These are phyloP conservation scores for Danaus chrysippus DNA, from an alignment of 2,888 invertebrate species.

Conservation along the genomic window DNA sequence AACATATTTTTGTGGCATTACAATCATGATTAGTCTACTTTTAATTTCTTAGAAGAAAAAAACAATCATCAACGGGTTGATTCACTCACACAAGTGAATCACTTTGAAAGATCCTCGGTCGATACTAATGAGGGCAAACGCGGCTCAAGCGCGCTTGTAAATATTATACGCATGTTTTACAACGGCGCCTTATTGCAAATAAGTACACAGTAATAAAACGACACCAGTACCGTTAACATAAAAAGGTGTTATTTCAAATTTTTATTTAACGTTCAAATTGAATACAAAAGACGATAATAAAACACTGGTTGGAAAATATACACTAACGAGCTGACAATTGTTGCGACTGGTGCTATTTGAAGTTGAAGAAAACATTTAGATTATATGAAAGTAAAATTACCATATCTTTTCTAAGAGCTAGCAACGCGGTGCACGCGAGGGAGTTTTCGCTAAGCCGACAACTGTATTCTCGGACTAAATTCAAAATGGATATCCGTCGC, in stretches of 20 bases:
- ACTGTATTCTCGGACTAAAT: conserved; percentile 40
- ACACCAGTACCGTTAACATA: conserved; percentile 4
- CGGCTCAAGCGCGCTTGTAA: conserved; percentile 17
- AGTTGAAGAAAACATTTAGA: conserved; percentile 16
- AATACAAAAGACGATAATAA: neutral
- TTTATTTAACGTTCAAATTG: neutral
- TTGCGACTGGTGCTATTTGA: neutral
- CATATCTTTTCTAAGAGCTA: conserved; percentile 43
- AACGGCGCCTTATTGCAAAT: neutral
- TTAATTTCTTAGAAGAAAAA: neutral
- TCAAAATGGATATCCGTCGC: conserved; percentile 40
- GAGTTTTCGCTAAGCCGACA: conserved; percentile 39
- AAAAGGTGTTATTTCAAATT: neutral
- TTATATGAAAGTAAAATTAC: conserved; percentile 29
- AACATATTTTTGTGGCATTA: neutral
- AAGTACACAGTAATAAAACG: conserved; percentile 6
- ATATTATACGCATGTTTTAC: conserved; percentile 20
- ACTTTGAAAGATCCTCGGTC: conserved; percentile 34
- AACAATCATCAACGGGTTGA: conserved; percentile 64
- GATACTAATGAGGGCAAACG: conserved; percentile 29
- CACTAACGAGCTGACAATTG: neutral
- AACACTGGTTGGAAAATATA: neutral
- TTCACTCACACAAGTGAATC: conserved; percentile 48
- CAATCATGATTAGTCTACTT: neutral
- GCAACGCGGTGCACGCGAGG: conserved; percentile 41